A percentile compares a stretch with the other conserved stretches of the same genome.
phyloP scores from a whole-genome alignment of 1,140 invertebrate species.

The Papilio machaon region DNA sequence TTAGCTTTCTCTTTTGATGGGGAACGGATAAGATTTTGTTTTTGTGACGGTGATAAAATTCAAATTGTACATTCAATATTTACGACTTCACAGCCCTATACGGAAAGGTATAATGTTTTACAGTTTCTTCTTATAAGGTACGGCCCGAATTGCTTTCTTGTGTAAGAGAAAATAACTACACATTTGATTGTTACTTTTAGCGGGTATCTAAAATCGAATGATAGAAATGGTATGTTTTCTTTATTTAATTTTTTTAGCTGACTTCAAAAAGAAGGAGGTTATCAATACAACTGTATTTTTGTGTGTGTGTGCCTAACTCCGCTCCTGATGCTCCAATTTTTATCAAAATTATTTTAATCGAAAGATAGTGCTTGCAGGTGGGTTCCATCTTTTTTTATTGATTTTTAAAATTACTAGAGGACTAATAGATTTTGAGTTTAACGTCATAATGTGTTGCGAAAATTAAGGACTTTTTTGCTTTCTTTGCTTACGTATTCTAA shows the following conservation, averaged over 20 bases:
- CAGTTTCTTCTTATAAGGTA: constrained; percentile 27
- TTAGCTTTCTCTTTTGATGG: constrained; percentile 34
- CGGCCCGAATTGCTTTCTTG: constrained; percentile 33
- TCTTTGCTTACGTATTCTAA: no score
- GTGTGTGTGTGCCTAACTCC: no score
- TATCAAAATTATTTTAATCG: no score
- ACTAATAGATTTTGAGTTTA: no score
- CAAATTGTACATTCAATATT: constrained; percentile 20
- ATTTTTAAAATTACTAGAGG: no score
- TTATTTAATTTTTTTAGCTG: not conserved
- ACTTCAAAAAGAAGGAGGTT: no score
- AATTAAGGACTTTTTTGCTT: no score
- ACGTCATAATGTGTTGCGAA: no score
- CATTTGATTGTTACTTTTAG: constrained; percentile 26
- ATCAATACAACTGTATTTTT: no score
- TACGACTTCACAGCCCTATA: constrained; percentile 29
- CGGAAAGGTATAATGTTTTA: constrained; percentile 30
- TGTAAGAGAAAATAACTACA: constrained; percentile 22
- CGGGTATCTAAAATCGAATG: not conserved
- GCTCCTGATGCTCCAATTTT: no score
- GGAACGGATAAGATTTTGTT: constrained; percentile 37
- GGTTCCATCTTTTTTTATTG: no score
- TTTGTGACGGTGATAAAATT: constrained; percentile 29
- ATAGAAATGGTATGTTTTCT: not conserved
- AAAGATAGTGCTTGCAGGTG: no score